A percentile compares a stretch with the other conserved stretches of the same genome.
phyloP scores from a whole-genome alignment of 2,797 vertebrate species.

The Hylomyscus alleni region DNA sequence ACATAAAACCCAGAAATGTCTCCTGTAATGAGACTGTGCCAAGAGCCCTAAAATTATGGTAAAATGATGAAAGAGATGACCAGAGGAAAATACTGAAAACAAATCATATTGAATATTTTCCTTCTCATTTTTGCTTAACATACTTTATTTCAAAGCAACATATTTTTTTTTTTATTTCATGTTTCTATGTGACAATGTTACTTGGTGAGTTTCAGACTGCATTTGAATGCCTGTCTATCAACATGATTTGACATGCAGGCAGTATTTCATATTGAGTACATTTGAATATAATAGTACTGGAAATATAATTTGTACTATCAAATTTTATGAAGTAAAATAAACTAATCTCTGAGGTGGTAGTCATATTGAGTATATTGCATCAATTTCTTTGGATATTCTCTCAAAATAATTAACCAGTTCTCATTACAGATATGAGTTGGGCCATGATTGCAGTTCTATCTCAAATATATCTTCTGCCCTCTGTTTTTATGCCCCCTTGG shows the following conservation, averaged over 20 bases:
- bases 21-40: constrained; percentile 27
- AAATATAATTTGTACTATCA: constrained; percentile 84
- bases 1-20: not conserved
- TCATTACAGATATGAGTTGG: constrained; percentile 59
- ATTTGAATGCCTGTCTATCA: constrained; percentile 77
- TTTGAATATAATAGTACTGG: constrained; percentile 84
- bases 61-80: not conserved
- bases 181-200: constrained; percentile 81
- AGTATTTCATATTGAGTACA: constrained; percentile 78
- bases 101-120: not conserved
- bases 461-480: not conserved
- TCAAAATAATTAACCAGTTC: constrained; percentile 72
- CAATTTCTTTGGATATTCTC: constrained; percentile 76
- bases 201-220: constrained; percentile 71
- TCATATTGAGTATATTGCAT: constrained; percentile 71
- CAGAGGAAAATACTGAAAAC: constrained; percentile 1
- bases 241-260: constrained; percentile 77
- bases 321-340: constrained; percentile 83
- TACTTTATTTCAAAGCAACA: constrained; percentile 60
- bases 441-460: not conserved
- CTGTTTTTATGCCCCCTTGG: not conserved
- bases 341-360: constrained; percentile 76
- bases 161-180: constrained; percentile 80
- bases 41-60: not conserved
- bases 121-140: not conserved